phyloP scores from a whole-genome alignment of 2,797 vertebrate species.

The Galagoides demidoff region DNA sequence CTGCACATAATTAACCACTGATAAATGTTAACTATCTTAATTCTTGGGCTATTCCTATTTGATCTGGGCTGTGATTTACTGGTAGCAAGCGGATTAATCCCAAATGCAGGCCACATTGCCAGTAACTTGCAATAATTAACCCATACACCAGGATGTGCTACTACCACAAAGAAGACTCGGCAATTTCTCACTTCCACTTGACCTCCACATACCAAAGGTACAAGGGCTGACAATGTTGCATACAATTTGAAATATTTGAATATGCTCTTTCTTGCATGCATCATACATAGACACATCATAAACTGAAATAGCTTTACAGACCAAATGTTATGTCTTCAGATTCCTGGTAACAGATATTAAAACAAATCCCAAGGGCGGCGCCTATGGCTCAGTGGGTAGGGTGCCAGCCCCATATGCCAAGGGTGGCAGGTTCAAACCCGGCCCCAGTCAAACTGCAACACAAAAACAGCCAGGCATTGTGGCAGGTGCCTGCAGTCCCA shows the following conservation, averaged over 20 bases:
- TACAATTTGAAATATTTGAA: neutral
- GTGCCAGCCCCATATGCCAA: too few relatives aligned
- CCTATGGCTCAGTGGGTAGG: too few relatives aligned
- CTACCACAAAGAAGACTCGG: neutral
- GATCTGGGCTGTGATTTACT: neutral
- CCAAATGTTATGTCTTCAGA: neutral
- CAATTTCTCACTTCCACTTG: neutral
- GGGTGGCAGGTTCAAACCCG: too few relatives aligned
- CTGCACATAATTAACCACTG: neutral
- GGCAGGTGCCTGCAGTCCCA: too few relatives aligned
- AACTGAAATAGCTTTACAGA: neutral
- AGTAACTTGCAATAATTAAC: neutral
- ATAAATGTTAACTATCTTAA: neutral
- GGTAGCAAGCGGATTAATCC: neutral
- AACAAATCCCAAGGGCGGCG: neutral
- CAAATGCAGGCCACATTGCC: neutral
- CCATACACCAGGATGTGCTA: neutral
- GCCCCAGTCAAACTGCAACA: too few relatives aligned
- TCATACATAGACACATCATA: neutral
- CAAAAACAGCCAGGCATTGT: too few relatives aligned
- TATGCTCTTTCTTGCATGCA: neutral
- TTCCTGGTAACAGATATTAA: conserved; percentile 24
- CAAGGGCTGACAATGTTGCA: neutral
- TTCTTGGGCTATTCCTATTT: neutral
- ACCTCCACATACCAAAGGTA: neutral